Base-by-base conservation (phyloP, 1,140 invertebrate species). In the Cotesia glomerata region DNA sequence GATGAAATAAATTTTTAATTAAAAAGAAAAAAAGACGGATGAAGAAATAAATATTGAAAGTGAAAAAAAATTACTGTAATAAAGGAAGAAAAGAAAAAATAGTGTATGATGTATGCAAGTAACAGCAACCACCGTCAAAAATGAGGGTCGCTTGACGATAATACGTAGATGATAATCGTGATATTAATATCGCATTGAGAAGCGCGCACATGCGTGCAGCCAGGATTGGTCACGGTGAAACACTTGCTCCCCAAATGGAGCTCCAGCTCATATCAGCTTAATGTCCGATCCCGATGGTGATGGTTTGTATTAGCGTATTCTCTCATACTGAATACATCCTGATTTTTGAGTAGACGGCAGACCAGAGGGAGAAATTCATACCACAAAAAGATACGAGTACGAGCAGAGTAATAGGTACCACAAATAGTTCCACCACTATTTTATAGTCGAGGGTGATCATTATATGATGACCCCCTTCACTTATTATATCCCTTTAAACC, bases 161-260 rank as follows among this genome's bases (percentile, higher is more conserved):
- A 87, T 87, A 86, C 83, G 85, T 85, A 85, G 84, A 87, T 86
- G 85, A 86, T 86, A 87, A 86, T 87, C 85, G 86, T 79, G 85
- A 87, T 86, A 87, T 87, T 87, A 87, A 87, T 87, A 87, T 86
- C 86, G 79, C 84, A 87, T 87, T 87, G 85, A 83, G 81, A 86
- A 86, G 82, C 76, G 85, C 86, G 84, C 86, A 87, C 86, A 87
- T 87, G 85, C 85, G 86, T 87, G 85, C 84, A 85, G 77, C 77
- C 76, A 73, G 72, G 80, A 87, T 87, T 87, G 83, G 86, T 84
- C 84, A 86, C 82, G 85, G 84, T 67, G 83, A 80, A 86, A 86
- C 84, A 86, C 84, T 86, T 86, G 84, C 82, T 83, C 74, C 78
- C 72, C 26, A 26, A 26, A 26, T 2, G 26, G 26, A 26, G 26